Evolutionary conservation across 2,113 vertebrate genomes (phyloP).

Genomic region (Tragelaphus scriptus): DNA sequence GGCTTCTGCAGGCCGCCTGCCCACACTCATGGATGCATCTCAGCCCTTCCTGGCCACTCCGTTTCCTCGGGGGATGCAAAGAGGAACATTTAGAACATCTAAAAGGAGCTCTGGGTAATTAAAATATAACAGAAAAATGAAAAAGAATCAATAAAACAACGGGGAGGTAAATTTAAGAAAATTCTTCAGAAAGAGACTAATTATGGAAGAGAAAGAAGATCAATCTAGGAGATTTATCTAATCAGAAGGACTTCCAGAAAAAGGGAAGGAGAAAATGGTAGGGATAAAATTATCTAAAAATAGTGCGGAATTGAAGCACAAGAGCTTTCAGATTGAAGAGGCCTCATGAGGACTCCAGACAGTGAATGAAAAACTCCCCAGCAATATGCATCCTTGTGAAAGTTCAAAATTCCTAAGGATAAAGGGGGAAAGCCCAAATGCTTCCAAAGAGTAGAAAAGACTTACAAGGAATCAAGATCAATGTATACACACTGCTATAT

Average conservation of each 20-base stretch:
- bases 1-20: background rate
- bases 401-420: background rate
- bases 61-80: background rate
- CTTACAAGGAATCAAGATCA: background rate
- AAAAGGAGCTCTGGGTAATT: background rate
- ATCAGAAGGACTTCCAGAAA: background rate
- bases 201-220: background rate
- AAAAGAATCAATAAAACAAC: background rate
- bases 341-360: background rate
- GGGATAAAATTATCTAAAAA: background rate
- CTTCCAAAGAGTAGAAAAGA: background rate
- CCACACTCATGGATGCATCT: accelerated
- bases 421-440: background rate
- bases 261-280: background rate
- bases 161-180: background rate
- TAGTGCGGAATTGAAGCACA: background rate
- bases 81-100: background rate
- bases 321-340: background rate
- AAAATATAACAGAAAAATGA: background rate
- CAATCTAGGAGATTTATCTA: background rate
- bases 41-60: background rate
- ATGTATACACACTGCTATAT: background rate
- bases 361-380: background rate
- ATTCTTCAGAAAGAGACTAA: background rate
- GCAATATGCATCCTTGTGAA: background rate